phyloP scores from a whole-genome alignment of 2,888 invertebrate species.

The Euzophera pinguis region DNA sequence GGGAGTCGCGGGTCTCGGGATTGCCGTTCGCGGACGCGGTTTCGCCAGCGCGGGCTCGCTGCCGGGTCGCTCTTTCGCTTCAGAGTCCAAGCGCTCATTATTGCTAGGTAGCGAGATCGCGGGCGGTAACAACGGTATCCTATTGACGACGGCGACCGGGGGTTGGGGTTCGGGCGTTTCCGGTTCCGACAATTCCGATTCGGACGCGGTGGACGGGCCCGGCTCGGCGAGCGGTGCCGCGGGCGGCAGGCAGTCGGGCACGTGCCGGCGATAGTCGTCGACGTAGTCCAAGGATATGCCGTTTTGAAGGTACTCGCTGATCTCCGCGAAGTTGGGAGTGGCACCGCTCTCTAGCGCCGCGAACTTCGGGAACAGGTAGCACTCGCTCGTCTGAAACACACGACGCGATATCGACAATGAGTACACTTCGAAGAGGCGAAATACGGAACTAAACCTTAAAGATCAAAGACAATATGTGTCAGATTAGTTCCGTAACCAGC shows the following conservation, averaged over 20 bases:
- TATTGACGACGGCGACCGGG: neutral
- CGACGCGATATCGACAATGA: neutral
- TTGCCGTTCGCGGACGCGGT: neutral
- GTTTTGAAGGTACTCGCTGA: conserved; percentile 58
- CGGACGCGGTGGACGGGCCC: conserved; percentile 12
- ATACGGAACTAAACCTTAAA: neutral
- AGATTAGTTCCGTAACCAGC: neutral
- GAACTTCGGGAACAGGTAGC: conserved; percentile 76
- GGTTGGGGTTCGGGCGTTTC: conserved; percentile 19
- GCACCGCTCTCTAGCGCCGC: conserved; percentile 71
- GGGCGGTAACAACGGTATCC: conserved; percentile 2
- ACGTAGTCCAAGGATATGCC: conserved; percentile 66
- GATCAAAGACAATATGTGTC: neutral
- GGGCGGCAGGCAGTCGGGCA: conserved; percentile 41
- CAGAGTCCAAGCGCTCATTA: neutral
- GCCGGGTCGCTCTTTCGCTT: neutral
- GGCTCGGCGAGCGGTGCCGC: conserved; percentile 13
- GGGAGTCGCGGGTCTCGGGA: too few relatives aligned
- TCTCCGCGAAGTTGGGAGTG: conserved; percentile 64
- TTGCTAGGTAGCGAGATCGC: conserved; percentile 1
- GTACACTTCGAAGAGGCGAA: neutral
- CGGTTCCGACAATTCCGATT: neutral
- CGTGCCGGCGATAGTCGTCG: conserved; percentile 58
- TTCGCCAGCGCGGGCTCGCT: neutral
- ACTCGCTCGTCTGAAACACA: conserved; percentile 55